Percentiles rank a stretch among this genome's conserved stretches.
Evolutionary conservation across 2,888 invertebrate species (phyloP).

Genomic region (Cryptosula pallasiana): DNA sequence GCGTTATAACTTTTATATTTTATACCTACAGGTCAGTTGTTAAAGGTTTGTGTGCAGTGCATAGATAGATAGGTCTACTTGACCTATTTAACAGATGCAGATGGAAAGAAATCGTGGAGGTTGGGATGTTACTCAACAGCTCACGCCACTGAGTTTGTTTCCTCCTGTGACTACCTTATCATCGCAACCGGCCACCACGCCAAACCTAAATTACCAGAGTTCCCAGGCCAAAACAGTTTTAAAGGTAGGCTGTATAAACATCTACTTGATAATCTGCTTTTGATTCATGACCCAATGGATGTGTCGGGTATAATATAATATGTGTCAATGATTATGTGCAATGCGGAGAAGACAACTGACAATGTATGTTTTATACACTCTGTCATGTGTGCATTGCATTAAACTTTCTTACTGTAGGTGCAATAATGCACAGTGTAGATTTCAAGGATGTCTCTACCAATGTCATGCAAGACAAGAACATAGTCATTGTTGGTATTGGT

Average conservation of each 20-base stretch:
- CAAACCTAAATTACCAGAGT: constrained; percentile 37
- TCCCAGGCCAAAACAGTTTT: constrained; percentile 44
- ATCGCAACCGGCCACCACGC: constrained; percentile 48
- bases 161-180: constrained; percentile 28
- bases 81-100: neutral
- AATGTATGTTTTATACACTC: too few species aligned
- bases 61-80: neutral
- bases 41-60: neutral
- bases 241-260: constrained; percentile 36
- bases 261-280: too few species aligned
- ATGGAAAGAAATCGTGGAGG: neutral
- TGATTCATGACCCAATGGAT: too few species aligned
- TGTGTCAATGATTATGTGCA: too few species aligned
- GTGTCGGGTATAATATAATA: too few species aligned
- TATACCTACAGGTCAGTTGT: too few species aligned
- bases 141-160: neutral
- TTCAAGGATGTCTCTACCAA: constrained; percentile 43
- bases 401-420: too few species aligned
- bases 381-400: too few species aligned
- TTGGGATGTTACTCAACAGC: neutral
- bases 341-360: too few species aligned
- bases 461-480: constrained; percentile 38
- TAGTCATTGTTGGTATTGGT: constrained; percentile 47
- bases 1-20: too few species aligned
- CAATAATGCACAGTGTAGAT: constrained; percentile 43